A percentile compares a stretch with the other conserved stretches of the same genome.
Conservation (phyloP, 2,797 vertebrate species). For the Cirrhinus molitorella region DNA sequence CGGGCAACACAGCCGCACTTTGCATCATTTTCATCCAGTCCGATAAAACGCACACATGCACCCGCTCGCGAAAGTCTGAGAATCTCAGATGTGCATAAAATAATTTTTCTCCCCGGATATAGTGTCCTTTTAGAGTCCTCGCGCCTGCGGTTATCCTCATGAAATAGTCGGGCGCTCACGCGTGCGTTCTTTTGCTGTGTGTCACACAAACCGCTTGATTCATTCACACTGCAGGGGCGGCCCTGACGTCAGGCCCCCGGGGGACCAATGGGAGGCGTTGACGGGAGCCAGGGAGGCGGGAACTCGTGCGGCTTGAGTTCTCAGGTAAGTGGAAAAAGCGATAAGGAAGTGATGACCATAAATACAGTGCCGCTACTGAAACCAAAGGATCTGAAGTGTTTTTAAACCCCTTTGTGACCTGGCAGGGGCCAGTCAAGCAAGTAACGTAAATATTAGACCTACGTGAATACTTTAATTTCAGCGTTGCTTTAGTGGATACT, state of each 20-base stretch:
- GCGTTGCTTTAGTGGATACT: not conserved
- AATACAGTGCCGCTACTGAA: slow-evolving; percentile 64
- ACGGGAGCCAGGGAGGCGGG: slow-evolving; percentile 58
- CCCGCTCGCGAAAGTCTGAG: slow-evolving; percentile 72
- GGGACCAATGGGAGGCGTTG: slow-evolving; percentile 75
- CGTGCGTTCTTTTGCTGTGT: slow-evolving; percentile 80
- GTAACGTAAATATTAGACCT: not conserved
- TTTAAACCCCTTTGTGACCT: not conserved
- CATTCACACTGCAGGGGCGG: slow-evolving; percentile 94
- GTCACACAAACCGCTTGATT: slow-evolving; percentile 84
- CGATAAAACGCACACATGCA: slow-evolving; percentile 74
- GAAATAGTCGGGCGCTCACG: slow-evolving; percentile 65
- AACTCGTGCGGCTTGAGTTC: slow-evolving; percentile 13
- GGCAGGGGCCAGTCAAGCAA: not conserved
- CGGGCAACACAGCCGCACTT: slow-evolving; percentile 90
- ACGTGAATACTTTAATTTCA: not conserved
- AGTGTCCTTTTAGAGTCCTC: slow-evolving; percentile 71
- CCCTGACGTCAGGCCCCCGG: slow-evolving; percentile 86
- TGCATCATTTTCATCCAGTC: slow-evolving; percentile 92
- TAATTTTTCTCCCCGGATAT: slow-evolving; percentile 64
- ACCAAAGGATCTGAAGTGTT: not conserved
- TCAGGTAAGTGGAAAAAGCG: slow-evolving; percentile 54
- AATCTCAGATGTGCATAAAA: slow-evolving; percentile 24
- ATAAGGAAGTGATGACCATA: slow-evolving; percentile 62
- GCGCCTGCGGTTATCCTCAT: slow-evolving; percentile 68